These are phyloP conservation scores for Potamarius usumacintae DNA, from an alignment of 2,113 vertebrate genomes.

Conservation along the genomic window DNA sequence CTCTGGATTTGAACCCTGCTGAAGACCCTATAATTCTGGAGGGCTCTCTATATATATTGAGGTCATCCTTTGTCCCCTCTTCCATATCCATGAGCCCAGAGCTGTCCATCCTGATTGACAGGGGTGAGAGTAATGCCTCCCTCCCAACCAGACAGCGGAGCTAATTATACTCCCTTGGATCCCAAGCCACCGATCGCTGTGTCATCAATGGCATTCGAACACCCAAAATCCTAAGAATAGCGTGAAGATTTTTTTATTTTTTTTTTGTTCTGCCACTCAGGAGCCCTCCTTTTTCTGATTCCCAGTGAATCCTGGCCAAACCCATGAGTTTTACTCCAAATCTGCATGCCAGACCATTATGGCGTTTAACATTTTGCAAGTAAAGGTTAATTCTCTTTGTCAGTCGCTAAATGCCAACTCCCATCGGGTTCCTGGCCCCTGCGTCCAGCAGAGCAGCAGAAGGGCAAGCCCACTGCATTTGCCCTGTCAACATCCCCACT, in stretches of 20 bases:
- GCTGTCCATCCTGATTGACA: neutral
- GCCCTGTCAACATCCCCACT: constrained; percentile 53
- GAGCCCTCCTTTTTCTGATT: neutral
- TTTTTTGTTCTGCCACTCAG: neutral
- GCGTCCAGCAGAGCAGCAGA: constrained; percentile 33
- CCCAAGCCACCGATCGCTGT: neutral
- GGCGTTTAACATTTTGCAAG: constrained; percentile 71
- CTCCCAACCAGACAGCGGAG: neutral
- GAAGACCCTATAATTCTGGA: neutral
- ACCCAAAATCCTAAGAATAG: neutral
- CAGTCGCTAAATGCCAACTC: constrained; percentile 74
- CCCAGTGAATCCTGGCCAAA: neutral
- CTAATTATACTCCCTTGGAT: neutral
- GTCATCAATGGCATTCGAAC: neutral
- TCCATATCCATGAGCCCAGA: neutral
- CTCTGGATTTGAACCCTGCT: neutral
- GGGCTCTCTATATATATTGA: neutral
- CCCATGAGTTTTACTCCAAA: neutral
- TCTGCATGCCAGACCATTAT: constrained; percentile 62
- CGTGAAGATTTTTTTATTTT: neutral
- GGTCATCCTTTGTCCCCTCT: neutral
- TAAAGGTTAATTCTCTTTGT: constrained; percentile 74
- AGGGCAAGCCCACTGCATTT: constrained; percentile 34
- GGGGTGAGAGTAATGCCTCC: neutral
- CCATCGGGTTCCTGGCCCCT: constrained; percentile 45